Evolutionary conservation across 2,113 vertebrate genomes (phyloP).

Genomic region (Arvicanthis niloticus): DNA sequence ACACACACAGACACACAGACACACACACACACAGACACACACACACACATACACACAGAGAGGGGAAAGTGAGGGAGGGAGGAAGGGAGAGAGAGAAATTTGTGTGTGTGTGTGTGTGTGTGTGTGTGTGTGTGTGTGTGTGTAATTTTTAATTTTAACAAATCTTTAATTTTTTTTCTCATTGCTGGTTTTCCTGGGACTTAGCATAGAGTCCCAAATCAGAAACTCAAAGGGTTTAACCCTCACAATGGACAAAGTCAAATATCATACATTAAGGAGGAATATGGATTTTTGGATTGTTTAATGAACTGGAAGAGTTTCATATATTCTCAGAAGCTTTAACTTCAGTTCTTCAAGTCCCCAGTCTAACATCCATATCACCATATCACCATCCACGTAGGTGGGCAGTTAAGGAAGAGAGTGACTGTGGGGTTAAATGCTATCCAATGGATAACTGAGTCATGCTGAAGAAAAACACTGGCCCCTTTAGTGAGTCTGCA

Average conservation of each 20-base stretch:
- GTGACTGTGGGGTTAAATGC: neutral
- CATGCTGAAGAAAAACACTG: neutral
- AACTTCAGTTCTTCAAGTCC: neutral
- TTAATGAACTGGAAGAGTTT: too few species aligned
- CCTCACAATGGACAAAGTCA: neutral
- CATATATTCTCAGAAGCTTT: neutral
- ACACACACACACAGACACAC: neutral
- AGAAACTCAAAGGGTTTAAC: neutral
- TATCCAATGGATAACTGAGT: neutral
- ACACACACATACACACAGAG: too few species aligned
- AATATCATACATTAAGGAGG: neutral
- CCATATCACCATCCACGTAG: neutral
- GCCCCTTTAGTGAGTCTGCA: neutral
- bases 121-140: too few species aligned
- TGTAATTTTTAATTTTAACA: too few species aligned
- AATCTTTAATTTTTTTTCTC: neutral
- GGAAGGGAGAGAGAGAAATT: too few species aligned
- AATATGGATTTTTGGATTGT: too few species aligned
- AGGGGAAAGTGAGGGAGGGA: too few species aligned
- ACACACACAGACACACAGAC: neutral
- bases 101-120: too few species aligned
- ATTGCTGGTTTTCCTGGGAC: neutral
- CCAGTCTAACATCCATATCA: neutral
- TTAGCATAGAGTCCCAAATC: neutral
- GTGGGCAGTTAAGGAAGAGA: neutral